A percentile compares a stretch with the other conserved stretches of the same genome.
Evolutionary conservation across 2,888 invertebrate genomes (phyloP).

Genomic region (Pteria penguin): DNA sequence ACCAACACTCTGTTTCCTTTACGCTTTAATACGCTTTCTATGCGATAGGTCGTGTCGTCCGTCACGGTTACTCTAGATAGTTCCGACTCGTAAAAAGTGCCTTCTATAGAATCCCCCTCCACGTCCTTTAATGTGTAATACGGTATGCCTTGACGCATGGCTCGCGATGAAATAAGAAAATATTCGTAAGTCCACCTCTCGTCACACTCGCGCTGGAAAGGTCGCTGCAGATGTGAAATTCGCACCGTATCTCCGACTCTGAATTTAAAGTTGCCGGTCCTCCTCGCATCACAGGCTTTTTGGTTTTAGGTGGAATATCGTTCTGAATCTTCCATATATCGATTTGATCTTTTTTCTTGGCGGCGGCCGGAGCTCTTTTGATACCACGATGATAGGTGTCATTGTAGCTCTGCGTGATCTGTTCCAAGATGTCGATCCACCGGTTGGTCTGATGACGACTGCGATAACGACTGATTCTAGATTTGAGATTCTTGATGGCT

Average conservation of each 20-base stretch:
- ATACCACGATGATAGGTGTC: slow-evolving; percentile 32
- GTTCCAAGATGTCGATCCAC: slow-evolving; percentile 17
- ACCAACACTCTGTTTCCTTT: neutral
- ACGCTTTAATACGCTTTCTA: neutral
- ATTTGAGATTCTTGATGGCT: slow-evolving; percentile 12
- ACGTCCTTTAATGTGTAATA: neutral
- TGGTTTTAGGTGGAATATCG: neutral
- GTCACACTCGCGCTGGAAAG: slow-evolving; percentile 1
- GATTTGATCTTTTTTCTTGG: slow-evolving; percentile 2
- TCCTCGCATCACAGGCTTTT: neutral
- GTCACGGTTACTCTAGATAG: neutral
- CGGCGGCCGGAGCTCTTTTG: slow-evolving; percentile 19
- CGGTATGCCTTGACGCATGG: neutral
- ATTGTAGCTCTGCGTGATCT: slow-evolving; percentile 31
- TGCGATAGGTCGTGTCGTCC: neutral
- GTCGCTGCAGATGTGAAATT: slow-evolving; percentile 2
- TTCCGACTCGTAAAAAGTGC: neutral
- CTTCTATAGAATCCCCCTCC: neutral
- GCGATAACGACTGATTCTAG: slow-evolving; percentile 17
- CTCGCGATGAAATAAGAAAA: neutral
- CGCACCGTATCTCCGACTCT: slow-evolving; percentile 24
- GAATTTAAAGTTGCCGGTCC: neutral
- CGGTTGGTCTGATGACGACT: slow-evolving; percentile 29
- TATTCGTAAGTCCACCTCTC: slow-evolving; percentile 9
- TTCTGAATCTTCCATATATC: slow-evolving; percentile 26